Base-by-base conservation (phyloP, 2,797 vertebrate genomes). In the Anas capensis region DNA sequence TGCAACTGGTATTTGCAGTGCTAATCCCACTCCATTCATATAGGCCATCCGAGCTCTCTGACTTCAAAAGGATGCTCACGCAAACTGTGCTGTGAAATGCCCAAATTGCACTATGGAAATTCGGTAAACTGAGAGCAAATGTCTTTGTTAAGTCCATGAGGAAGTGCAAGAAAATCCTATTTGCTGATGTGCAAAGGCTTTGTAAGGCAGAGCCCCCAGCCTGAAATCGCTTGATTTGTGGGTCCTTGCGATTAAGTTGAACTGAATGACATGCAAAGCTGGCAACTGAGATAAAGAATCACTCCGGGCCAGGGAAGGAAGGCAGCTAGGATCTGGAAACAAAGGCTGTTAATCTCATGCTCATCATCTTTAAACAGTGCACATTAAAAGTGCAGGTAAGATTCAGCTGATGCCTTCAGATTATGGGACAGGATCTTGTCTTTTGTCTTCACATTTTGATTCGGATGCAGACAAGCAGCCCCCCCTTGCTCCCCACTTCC, bases 271-370 rank as follows among this genome's bases (percentile, higher is more conserved):
- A 91, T 93, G 89, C 91, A 95, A 97, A 95, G 87, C 96, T 97
- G 95, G 96, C 91, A 93, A 90, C 27, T 91, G 96, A 97, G 96
- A 96, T 97, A 96, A 97, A 97, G 82, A 95, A 96, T 95, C 87
- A 93, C 91, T 93, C 70, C 51, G 84, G 92, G 95, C 95, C 87
- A 94, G 84, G 77, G 66, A 92, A 88, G 3, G 42, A 70, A 94
- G 72, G 82, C 87, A 84, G 87, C 95, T 93, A 92, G 91, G 1
- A 94, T 92, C 87, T 91, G 95, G 86, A 97, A 96, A 96, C 95
- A 95, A 96, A 97, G 80, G 70, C 73, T 90, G 80, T 91, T 96
- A 96, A 97, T 97, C 92, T 97, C 89, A 76, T 2, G 4, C 73
- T 84, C 92, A 73, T 96, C 82, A 84, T 92, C 92, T 94, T 93